Evolutionary conservation across 2,797 vertebrate genomes (phyloP).

Genomic region (Crypturellus tataupa): DNA sequence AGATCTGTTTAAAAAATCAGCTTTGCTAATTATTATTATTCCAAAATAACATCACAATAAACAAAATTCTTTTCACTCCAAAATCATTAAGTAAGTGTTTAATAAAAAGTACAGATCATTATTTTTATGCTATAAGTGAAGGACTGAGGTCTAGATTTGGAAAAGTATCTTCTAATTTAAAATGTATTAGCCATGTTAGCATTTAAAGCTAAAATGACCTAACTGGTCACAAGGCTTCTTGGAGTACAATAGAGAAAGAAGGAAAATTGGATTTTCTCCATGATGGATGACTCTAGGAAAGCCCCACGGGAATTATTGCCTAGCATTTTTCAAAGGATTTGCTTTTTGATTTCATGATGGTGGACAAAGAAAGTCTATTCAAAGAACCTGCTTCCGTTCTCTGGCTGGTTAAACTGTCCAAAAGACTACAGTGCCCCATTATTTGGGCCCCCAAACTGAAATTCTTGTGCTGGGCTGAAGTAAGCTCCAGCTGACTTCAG

Average conservation of each 20-base stretch:
- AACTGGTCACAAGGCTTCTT: constrained; percentile 50
- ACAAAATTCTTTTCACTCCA: constrained; percentile 22
- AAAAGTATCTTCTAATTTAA: constrained; percentile 37
- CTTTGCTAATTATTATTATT: neutral
- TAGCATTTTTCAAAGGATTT: constrained; percentile 59
- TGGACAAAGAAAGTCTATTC: constrained; percentile 55
- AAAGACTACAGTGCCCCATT: constrained; percentile 32
- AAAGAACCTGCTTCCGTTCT: constrained; percentile 40
- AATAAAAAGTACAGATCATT: neutral
- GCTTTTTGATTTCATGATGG: constrained; percentile 57
- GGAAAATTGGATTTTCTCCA: constrained; percentile 61
- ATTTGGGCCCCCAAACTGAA: neutral
- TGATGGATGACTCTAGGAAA: constrained; percentile 57
- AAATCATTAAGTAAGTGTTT: neutral
- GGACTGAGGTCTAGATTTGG: neutral
- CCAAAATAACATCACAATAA: neutral
- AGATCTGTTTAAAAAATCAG: neutral
- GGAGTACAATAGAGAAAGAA: constrained; percentile 54
- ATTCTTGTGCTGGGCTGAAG: constrained; percentile 14
- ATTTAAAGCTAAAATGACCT: constrained; percentile 61
- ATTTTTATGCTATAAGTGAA: neutral
- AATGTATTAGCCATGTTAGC: constrained; percentile 32
- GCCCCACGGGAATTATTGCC: constrained; percentile 35
- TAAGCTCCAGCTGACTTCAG: constrained; percentile 49
- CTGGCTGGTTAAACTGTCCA: constrained; percentile 5